Evolutionary conservation across 2,888 invertebrate genomes (phyloP).

Genomic region (Desoria tigrina): DNA sequence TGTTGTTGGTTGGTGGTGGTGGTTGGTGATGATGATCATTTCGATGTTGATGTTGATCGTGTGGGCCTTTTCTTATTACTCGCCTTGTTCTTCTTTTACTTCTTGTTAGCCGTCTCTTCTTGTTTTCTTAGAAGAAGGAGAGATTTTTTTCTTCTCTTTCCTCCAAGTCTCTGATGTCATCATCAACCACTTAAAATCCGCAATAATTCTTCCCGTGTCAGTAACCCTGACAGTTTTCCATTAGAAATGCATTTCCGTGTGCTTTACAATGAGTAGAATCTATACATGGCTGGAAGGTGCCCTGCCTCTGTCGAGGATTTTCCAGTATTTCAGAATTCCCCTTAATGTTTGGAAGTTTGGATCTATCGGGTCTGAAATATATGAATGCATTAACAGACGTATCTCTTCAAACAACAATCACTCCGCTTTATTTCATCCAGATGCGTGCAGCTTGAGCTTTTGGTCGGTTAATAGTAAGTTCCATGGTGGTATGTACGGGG

Average conservation of each 20-base stretch:
- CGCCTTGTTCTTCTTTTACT: background rate
- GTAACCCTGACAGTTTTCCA: conserved; percentile 22
- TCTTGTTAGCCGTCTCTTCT: background rate
- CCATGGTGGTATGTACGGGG: no score
- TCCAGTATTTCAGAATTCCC: no score
- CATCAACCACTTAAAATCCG: conserved; percentile 28
- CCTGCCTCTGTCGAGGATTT: no score
- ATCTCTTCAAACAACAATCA: conserved; percentile 16
- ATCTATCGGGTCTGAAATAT: conserved; percentile 4
- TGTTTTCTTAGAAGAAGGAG: no score
- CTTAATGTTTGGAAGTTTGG: background rate
- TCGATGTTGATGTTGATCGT: conserved; percentile 1
- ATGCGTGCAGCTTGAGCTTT: conserved; percentile 6
- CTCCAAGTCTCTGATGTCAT: conserved; percentile 16
- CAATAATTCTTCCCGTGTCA: conserved; percentile 24
- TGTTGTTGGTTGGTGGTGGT: background rate
- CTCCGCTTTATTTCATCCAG: conserved; percentile 16
- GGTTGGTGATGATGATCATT: background rate
- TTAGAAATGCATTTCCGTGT: conserved; percentile 21
- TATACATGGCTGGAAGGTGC: no score
- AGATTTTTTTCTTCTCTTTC: conserved; percentile 17
- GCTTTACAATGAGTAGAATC: no score
- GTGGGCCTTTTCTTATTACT: conserved; percentile 1
- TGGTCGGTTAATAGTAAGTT: no score
- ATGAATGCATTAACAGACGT: conserved; percentile 12